Evolutionary conservation across 37 sponge, comb jelly and placozoan species (phyloP), one percentile per base, ranked within the genome.

Genomic region (Agelas oroides): DNA sequence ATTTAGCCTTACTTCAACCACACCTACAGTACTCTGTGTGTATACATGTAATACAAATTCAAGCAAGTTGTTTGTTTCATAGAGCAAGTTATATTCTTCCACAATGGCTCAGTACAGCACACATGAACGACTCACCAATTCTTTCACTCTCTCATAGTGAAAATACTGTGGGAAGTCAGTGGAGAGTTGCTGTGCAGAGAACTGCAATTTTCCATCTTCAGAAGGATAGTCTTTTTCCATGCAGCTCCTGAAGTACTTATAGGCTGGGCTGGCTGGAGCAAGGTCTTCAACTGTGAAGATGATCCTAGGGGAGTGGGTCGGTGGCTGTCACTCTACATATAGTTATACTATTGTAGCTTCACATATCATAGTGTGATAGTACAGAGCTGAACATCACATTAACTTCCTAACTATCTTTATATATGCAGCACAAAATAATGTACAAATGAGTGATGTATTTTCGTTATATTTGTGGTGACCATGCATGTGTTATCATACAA

Each of bases 271-370:
- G 16, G 57, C 80, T 2, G 75, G 66, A 59, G 81, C 88, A 25
- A 87, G 68, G 59, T 87, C 66, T 30, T 79, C 75, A 37, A 87
- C 17, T 31, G 88, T 74, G 39, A 87, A 87, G 68, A 73, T 80
- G 12, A 87, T 80, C 59, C 88, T 87, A 58, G 19, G 28, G 20
- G n/a, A n/a, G n/a, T n/a, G n/a, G n/a, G n/a, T n/a, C n/a, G n/a
- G n/a, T n/a, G n/a, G n/a, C n/a, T n/a, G n/a, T n/a, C n/a, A n/a
- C 16, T 24, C 12, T 12, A 64, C 65, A 64, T 64, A 27, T 64
- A 61, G 69, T 30, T 5, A 67, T 27, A 67, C 19, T 67, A 67
- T 30, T 30, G 5, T 19, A 3, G 19, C 8, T 46, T 3, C 46
- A 8, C 46, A 46, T 46, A 8, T 46, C 8, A 46, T 46, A 32